Conservation (phyloP, 2,797 vertebrate species). For the Trachurus trachurus region DNA sequence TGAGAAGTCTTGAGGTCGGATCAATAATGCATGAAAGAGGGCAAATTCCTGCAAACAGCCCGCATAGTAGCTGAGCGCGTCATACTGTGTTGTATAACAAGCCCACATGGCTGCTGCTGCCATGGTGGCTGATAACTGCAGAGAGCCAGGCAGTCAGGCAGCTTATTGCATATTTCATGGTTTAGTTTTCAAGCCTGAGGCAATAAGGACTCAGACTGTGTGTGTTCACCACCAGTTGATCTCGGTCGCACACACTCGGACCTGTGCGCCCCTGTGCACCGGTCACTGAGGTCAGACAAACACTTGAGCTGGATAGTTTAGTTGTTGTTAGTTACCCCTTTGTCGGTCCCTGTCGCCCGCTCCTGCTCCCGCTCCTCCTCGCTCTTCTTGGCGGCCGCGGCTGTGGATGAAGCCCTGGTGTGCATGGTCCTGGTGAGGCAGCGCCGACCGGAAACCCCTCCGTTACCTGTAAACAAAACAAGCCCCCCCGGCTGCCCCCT, state of each 20-base stretch:
- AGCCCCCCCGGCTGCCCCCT: not conserved
- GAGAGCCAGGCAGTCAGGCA: not conserved
- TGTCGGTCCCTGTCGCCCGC: constrained; percentile 38
- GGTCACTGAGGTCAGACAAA: constrained; percentile 48
- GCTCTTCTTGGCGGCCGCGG: constrained; percentile 52
- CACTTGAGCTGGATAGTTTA: not conserved
- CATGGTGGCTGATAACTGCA: not conserved
- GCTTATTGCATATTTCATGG: constrained; percentile 37
- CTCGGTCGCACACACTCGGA: not conserved
- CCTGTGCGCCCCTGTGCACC: constrained; percentile 8
- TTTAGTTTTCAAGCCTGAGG: constrained; percentile 3
- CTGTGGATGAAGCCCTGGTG: constrained; percentile 61
- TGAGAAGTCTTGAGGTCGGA: not conserved
- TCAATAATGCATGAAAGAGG: not conserved
- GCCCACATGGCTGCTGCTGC: not conserved
- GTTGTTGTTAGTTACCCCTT: constrained; percentile 79
- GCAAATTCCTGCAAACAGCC: not conserved
- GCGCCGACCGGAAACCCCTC: constrained; percentile 20
- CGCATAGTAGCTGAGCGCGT: not conserved
- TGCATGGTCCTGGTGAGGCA: constrained; percentile 52
- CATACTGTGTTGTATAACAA: constrained; percentile 49
- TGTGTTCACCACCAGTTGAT: constrained; percentile 14
- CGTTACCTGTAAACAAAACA: constrained; percentile 54
- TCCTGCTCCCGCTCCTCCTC: constrained; percentile 52
- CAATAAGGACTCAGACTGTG: not conserved